These are phyloP conservation scores for Protobothrops mucrosquamatus DNA, from an alignment of 2,113 vertebrate genomes.

Conservation along the genomic window DNA sequence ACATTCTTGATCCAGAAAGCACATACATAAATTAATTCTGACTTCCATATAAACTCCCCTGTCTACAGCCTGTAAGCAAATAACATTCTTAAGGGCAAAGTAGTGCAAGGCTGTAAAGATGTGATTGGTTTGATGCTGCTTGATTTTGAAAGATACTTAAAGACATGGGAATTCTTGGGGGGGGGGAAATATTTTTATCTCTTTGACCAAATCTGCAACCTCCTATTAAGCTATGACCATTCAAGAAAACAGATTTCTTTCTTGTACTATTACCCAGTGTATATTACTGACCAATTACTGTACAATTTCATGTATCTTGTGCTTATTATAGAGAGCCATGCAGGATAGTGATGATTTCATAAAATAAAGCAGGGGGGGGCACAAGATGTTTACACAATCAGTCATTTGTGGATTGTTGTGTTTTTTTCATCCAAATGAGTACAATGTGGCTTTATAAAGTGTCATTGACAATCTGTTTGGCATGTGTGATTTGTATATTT, in stretches of 20 bases:
- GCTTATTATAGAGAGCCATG: not conserved
- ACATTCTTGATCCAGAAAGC: not conserved
- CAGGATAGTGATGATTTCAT: not conserved
- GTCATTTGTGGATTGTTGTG: not conserved
- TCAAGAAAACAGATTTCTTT: not conserved
- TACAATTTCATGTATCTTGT: not conserved
- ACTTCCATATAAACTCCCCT: not conserved
- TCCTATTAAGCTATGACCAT: not conserved
- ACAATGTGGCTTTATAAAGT: not conserved
- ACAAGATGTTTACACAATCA: not conserved
- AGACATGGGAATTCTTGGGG: not conserved
- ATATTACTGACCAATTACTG: not conserved
- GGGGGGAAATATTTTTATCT: not conserved
- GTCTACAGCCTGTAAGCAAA: not conserved
- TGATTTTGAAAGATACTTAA: not conserved
- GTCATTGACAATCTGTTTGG: not conserved
- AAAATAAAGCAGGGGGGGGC: not conserved
- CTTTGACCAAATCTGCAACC: not conserved
- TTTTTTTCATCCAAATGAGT: not conserved
- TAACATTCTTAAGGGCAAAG: not conserved
- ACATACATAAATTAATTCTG: slow-evolving; percentile 1
- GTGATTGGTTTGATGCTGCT: slow-evolving; percentile 5
- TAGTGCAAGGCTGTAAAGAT: not conserved
- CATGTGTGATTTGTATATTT: not conserved
- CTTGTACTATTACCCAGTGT: not conserved